Percentiles rank a stretch among this genome's conserved stretches.
Conservation (phyloP, 2,888 invertebrate genomes). For the Embidobia sp. region DNA sequence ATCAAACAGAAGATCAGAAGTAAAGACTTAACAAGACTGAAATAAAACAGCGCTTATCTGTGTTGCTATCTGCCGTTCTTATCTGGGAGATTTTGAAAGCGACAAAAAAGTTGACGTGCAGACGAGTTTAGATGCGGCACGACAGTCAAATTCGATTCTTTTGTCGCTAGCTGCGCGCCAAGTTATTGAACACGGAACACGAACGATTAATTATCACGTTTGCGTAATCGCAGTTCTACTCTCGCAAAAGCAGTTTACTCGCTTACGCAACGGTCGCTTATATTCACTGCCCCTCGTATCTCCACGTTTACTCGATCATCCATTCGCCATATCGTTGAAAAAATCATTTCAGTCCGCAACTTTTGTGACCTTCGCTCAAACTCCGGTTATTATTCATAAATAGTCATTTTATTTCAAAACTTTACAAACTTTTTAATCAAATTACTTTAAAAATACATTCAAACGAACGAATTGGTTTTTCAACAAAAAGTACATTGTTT, state of each 20-base stretch:
- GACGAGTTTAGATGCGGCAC: conserved; percentile 8
- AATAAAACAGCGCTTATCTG: conserved; percentile 28
- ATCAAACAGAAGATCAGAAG: background rate
- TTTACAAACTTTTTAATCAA: too few species aligned
- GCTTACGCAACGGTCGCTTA: conserved; percentile 74
- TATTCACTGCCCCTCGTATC: conserved; percentile 54
- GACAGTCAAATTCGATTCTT: conserved; percentile 66
- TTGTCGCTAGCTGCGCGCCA: conserved; percentile 74
- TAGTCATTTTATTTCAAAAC: too few species aligned
- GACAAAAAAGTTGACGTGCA: conserved; percentile 15
- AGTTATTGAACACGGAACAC: conserved; percentile 77
- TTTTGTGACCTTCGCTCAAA: background rate
- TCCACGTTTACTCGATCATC: conserved; percentile 38
- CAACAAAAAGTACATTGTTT: too few species aligned
- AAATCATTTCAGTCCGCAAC: background rate
- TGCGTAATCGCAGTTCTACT: conserved; percentile 75
- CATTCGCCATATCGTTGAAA: conserved; percentile 7
- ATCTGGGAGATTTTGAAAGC: conserved; percentile 22
- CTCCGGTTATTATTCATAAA: too few species aligned
- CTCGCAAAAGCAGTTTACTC: conserved; percentile 67
- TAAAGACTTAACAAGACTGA: too few species aligned
- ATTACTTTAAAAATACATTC: too few species aligned
- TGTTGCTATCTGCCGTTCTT: conserved; percentile 24
- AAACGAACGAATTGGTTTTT: too few species aligned
- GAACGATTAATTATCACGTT: conserved; percentile 78